A percentile compares a stretch with the other conserved stretches of the same genome.
These are phyloP conservation scores for Drosophila hydei DNA, from an alignment of 1,140 invertebrate species.

Conservation along the genomic window DNA sequence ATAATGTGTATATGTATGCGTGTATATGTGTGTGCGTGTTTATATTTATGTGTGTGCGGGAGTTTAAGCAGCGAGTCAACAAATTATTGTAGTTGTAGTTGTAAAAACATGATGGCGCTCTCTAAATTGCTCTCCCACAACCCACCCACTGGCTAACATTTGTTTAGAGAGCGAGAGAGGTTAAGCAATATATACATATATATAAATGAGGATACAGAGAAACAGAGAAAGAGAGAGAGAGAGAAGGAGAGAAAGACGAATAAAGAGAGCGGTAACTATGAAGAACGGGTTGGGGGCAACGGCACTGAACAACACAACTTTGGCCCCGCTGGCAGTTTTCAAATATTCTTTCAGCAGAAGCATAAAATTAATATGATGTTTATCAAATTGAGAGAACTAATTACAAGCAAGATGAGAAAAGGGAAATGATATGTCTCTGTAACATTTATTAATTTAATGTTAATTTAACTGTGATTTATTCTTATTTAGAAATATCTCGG, in stretches of 20 bases:
- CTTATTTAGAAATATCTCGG: too few relatives aligned
- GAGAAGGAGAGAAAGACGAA: conserved; percentile 1
- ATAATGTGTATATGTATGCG: conserved; percentile 23
- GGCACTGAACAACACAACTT: conserved; percentile 45
- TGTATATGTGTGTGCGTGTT: conserved; percentile 3
- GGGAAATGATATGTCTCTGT: not conserved
- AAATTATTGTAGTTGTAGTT: conserved; percentile 45
- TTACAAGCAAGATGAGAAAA: conserved; percentile 18
- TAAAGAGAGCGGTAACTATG: conserved; percentile 20
- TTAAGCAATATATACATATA: conserved; percentile 3
- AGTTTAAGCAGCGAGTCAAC: conserved; percentile 39
- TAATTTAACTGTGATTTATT: not conserved
- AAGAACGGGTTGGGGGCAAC: conserved; percentile 43
- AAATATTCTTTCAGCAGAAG: conserved; percentile 38
- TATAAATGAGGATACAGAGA: conserved; percentile 9
- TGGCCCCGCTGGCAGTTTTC: conserved; percentile 35
- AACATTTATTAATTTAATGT: not conserved
- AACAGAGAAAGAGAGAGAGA: not conserved
- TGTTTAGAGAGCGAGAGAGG: conserved; percentile 37
- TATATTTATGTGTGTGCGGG: conserved; percentile 18
- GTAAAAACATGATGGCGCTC: conserved; percentile 51
- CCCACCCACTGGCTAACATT: conserved; percentile 51
- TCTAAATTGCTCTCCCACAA: conserved; percentile 48
- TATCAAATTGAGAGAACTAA: conserved; percentile 40
- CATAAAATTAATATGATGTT: conserved; percentile 43